Evolutionary conservation across 64 coral and sea anemone species (phyloP), one percentile per base, ranked within the genome.

Genomic region (Porites lutea): DNA sequence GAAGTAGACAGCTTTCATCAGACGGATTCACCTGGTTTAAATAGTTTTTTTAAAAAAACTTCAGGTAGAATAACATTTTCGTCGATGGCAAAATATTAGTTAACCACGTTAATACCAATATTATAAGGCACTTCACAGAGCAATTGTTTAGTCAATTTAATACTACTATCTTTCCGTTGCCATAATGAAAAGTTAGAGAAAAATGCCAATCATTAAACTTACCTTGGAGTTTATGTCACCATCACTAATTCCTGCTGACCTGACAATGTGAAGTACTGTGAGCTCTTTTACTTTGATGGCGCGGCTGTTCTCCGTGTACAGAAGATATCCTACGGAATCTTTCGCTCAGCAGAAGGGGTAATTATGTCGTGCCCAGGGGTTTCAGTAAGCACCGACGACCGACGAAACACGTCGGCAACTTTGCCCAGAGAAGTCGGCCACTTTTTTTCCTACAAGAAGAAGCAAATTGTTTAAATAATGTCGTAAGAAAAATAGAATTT

Each of bases 251-350:
- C 64, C 64, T 4, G 64, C 64, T 67, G 9, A 15, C 82, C 21
- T 55, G 52, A 57, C 55, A 37, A 16, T 79, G 48, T 79, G 48
- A 10, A 79, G 21, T 20, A 0, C 11, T 54, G 5, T 57, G 52
- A 52, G 14, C 15, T 51, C 55, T 79, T 50, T 79, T 10, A 79
- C 77, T 79, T 79, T 79, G 77, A 79, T 79, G 47, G 77, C 55
- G 15, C 55, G 49, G 21, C 15, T 54, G 57, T 64, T 58, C 14
- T 83, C 55, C 15, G 37, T 15, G 27, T 83, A 2, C 54, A 14
- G 18, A 43, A 83, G 59, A 60, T 62, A 48, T 6, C 59, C 57
- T 6, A 61, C 79, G 43, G 53, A 59, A 61, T 43, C 8, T 64
- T 83, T 83, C 61, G 58, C 61, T 1, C 79, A 83, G 61, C 58